Percentiles rank a stretch among this genome's conserved stretches.
phyloP scores from a whole-genome alignment of 2,797 vertebrate species.

The Aselliscus stoliczkanus region DNA sequence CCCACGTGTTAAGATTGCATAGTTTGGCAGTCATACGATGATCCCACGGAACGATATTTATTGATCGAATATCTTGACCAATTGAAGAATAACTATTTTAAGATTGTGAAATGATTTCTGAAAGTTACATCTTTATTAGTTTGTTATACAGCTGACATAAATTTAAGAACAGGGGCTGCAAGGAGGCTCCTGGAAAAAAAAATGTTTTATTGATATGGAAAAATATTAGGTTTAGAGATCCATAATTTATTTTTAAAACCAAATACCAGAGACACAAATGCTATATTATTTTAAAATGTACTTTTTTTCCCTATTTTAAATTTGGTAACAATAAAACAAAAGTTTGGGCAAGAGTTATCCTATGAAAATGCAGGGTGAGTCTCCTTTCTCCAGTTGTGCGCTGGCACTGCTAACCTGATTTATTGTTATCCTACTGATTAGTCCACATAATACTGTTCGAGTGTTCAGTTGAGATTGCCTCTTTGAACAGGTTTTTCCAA shows the following conservation, averaged over 20 bases:
- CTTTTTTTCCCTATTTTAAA: not conserved
- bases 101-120: conserved; percentile 44
- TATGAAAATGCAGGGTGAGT: not conserved
- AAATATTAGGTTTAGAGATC: conserved; percentile 9
- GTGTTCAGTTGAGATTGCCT: not conserved
- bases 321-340: not conserved
- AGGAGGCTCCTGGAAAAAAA: not conserved
- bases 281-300: conserved; percentile 14
- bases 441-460: not conserved
- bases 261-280: not conserved
- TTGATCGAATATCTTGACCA: conserved; percentile 51
- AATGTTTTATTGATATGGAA: conserved; percentile 27
- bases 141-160: not conserved
- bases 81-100: conserved; percentile 43
- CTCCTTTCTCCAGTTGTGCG: not conserved
- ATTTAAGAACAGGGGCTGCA: not conserved
- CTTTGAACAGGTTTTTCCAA: not conserved
- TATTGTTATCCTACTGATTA: not conserved
- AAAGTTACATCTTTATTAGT: conserved; percentile 45
- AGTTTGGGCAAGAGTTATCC: not conserved
- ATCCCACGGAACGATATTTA: conserved; percentile 52
- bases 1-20: not conserved
- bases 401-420: not conserved
- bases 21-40: conserved; percentile 29
- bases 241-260: not conserved